Base-by-base conservation (phyloP, 2,888 invertebrate species). In the Lasius fuliginosus region DNA sequence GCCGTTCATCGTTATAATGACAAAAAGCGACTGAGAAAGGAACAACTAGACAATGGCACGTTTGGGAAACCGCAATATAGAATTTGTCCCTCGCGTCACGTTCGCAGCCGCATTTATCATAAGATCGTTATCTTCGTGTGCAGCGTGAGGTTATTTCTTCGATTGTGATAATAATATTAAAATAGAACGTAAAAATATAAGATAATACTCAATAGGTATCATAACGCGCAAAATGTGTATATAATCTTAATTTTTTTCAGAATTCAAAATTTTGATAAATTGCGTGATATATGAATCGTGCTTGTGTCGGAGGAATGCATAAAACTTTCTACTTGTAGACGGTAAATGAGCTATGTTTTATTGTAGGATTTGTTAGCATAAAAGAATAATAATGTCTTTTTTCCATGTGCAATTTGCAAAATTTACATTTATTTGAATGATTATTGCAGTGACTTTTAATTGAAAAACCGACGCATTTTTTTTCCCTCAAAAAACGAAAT, bases 401-500 rank as follows among this genome's bases (percentile, higher is more conserved):
- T 36, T 46, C 60, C 46, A 65, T 58, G 42, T 64, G 76, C 56
- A 77, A 84, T 76, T 65, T 60, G 36, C 53, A 67, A 40, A 69
- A 69, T 58, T 79, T 42, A 18, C 40, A n/a, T 79, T 33, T 79
- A 33, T 33, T 12, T 15, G 6, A 42, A 58, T n/a, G 30, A 30
- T 42, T 11, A 58, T 23, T 12, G 18, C 11, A 58, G 12, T 12
- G 33, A 27, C 23, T 60, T 46, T 69, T 36, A 27, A 27, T 46
- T 46, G 71, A 33, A 60, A 71, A 60, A 12, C 12, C 23, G 30
- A 30, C 23, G 23, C 33, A 3, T 8, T 71, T 4, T 18, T 75
- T 68, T 79, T 87, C 74, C 53, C 77, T 6, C 73, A 58, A 1
- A 68, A 81, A 88, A 87, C 76, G 82, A 84, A 83, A 82, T 83